A percentile compares a stretch with the other conserved stretches of the same genome.
Conservation (phyloP, 1,140 invertebrate genomes). For the Polyergus mexicanus region DNA sequence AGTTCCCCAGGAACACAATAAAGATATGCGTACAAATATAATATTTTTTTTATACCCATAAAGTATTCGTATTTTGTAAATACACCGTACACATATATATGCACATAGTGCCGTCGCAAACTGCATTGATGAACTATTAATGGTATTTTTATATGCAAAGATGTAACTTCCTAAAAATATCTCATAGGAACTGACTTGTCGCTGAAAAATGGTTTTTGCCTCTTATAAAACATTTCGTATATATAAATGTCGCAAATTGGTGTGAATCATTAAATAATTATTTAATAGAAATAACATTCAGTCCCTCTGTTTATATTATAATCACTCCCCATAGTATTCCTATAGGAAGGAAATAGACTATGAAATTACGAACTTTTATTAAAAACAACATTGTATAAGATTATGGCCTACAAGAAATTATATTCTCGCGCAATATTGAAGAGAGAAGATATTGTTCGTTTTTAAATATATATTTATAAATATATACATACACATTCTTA, state of each 20-base stretch:
- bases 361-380: conserved; percentile 77
- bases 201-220: conserved; percentile 69
- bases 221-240: conserved; percentile 79
- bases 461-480: conserved; percentile 67
- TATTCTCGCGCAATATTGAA: conserved; percentile 53
- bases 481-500: conserved; percentile 65
- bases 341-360: conserved; percentile 79
- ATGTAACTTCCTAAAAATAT: conserved; percentile 73
- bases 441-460: conserved; percentile 27
- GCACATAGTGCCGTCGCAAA: conserved; percentile 29
- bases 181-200: conserved; percentile 79
- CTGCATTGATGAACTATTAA: conserved; percentile 45
- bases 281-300: conserved; percentile 80
- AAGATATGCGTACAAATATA: conserved; percentile 59
- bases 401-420: conserved; percentile 74
- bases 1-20: conserved; percentile 57
- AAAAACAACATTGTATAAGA: conserved; percentile 73
- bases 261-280: conserved; percentile 78
- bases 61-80: conserved; percentile 59
- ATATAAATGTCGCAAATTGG: conserved; percentile 77
- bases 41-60: conserved; percentile 61
- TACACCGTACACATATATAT: conserved; percentile 44
- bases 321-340: conserved; percentile 67
- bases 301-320: conserved; percentile 75
- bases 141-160: conserved; percentile 65